phyloP scores from a whole-genome alignment of 2,888 invertebrate species.

The Sympetrum striolatum region DNA sequence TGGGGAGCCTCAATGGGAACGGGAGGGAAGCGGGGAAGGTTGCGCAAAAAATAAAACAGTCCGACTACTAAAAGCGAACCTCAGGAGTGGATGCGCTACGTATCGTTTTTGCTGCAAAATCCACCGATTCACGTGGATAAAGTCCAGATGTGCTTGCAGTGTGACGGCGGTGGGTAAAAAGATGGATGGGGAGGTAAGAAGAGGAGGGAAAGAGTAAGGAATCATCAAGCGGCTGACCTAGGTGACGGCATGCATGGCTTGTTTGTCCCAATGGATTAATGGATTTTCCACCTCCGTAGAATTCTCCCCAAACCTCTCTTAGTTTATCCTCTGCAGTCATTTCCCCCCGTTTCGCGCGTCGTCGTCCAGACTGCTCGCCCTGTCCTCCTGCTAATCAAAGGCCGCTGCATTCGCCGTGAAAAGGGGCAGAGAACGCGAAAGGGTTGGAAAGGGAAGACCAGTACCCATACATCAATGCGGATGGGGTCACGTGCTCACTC shows the following conservation, averaged over 20 bases:
- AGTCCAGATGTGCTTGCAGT: background rate
- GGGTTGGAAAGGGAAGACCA: background rate
- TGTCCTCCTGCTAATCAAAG: background rate
- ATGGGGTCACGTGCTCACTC: conserved; percentile 14
- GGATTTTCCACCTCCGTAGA: background rate
- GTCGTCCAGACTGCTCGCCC: background rate
- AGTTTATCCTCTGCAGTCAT: background rate
- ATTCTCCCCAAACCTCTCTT: background rate
- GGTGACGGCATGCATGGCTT: conserved; percentile 16
- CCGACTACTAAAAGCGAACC: background rate
- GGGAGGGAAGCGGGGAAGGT: background rate
- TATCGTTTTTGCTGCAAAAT: background rate
- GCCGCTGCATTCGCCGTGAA: background rate
- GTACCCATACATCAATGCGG: conserved; percentile 1
- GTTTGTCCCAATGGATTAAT: conserved; percentile 11
- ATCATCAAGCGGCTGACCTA: conserved; percentile 10
- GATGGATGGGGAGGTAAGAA: background rate
- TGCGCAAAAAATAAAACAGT: background rate
- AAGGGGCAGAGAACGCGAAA: background rate
- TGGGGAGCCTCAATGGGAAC: background rate
- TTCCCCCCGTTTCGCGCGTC: background rate
- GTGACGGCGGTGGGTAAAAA: background rate
- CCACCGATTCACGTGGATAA: background rate
- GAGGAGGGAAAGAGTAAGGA: background rate
- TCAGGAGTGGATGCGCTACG: background rate